Base-by-base conservation (phyloP, 2,888 invertebrate genomes). In the Drosophila subquinaria region DNA sequence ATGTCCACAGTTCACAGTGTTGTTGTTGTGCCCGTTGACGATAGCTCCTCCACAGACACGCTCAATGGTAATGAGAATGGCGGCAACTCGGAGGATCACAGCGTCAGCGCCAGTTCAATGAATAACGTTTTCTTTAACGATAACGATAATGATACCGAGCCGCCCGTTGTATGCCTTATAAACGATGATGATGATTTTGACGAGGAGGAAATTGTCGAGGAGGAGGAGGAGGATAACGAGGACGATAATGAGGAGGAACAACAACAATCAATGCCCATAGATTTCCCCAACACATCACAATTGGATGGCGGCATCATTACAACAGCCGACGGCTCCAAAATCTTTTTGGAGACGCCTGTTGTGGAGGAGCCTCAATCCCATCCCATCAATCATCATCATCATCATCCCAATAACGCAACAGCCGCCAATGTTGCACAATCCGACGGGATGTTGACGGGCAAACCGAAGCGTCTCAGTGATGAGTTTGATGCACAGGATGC, bases 391-490 rank as follows among this genome's bases (percentile, higher is more conserved):
- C 23, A 23, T 23, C 23, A 42, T 56, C 77, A 79, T 53, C 68
- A 65, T 36, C 68, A 65, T 36, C 57, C 42, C 17, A 40, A 2
- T 45, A 33, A 17, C 38, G 35, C 40, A 47, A 61, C 57, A 23
- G 47, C 42, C 5, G 63, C 38, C 1, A 73, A 57, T 27, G 68
- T 36, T 13, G 63, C 33, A 6, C 66, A 74, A 47, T 42, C 66
- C 4, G 82, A 88, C 3, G 82, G 86, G 57, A 53, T 72, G 38
- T 33, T 65, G 10, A n/a, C 84, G 8, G 87, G 88, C 35, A 92
- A 91, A 65, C 93, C 93, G 33, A 93, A 93, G 78, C 92, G 93
- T 47, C 83, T 93, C 35, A 93, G 92, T 74, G 93, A 93, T 81
- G 93, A 93, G 69, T 93, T 93, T 69, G 86, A 90, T 53, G 82